These are phyloP conservation scores for Smithornis capensis DNA, from an alignment of 2,113 vertebrate species.

Conservation along the genomic window DNA sequence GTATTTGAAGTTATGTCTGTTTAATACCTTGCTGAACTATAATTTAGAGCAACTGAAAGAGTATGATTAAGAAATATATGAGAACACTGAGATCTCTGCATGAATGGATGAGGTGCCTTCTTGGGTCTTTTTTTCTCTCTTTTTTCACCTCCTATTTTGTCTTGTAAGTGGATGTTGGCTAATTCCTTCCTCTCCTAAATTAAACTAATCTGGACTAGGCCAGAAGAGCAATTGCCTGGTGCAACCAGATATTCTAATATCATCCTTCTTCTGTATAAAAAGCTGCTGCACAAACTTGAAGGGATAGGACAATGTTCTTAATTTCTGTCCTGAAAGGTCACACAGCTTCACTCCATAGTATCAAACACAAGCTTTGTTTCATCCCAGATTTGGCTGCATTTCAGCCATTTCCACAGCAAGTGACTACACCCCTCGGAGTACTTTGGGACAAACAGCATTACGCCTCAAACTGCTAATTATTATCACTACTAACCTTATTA, in stretches of 20 bases:
- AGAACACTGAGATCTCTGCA: neutral
- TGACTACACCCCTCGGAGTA: neutral
- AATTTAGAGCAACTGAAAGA: conserved; percentile 37
- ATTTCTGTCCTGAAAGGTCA: neutral
- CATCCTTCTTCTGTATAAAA: neutral
- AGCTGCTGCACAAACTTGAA: neutral
- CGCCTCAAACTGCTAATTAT: neutral
- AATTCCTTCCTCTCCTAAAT: conserved; percentile 2
- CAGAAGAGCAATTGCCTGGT: neutral
- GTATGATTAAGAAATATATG: neutral
- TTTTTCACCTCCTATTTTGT: neutral
- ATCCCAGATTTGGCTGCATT: neutral
- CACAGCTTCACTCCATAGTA: neutral
- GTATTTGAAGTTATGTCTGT: conserved; percentile 41
- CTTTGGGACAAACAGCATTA: neutral
- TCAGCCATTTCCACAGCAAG: neutral
- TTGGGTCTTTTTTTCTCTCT: neutral
- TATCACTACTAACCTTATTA: neutral
- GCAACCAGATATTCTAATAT: neutral
- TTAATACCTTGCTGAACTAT: conserved; percentile 41
- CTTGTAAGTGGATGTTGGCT: neutral
- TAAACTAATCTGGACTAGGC: neutral
- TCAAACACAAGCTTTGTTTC: neutral
- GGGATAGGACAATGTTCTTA: neutral
- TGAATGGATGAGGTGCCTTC: neutral